These are phyloP conservation scores for Turritopsis rubra DNA, from an alignment of 30 jellyfish, hydroid and myxozoan species.

Conservation along the genomic window DNA sequence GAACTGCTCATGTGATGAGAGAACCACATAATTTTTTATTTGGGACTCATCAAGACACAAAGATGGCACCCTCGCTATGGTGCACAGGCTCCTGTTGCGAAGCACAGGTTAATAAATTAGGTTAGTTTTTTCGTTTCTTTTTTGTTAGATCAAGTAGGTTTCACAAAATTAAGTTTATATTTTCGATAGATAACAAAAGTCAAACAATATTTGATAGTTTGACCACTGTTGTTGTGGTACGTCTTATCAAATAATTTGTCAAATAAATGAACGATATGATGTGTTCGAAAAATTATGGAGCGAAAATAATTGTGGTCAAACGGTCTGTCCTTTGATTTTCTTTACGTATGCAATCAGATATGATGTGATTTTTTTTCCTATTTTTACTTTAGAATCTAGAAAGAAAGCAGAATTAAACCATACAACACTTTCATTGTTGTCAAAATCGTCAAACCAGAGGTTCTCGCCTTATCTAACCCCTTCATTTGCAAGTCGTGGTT, in stretches of 20 bases:
- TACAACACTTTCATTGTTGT: not conserved
- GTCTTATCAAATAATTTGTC: not conserved
- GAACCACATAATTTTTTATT: not conserved
- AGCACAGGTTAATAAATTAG: constrained; percentile 3
- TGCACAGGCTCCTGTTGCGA: constrained; percentile 16
- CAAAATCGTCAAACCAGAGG: not conserved
- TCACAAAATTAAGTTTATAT: too few species aligned
- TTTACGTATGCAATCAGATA: not conserved
- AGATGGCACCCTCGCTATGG: constrained; percentile 3
- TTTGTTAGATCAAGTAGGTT: too few species aligned
- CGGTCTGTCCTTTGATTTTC: not conserved
- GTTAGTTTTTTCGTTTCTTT: not conserved
- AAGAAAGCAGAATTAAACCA: not conserved
- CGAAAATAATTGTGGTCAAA: not conserved
- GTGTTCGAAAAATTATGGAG: not conserved
- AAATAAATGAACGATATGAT: not conserved
- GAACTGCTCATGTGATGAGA: not conserved
- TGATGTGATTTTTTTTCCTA: not conserved
- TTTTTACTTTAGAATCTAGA: not conserved
- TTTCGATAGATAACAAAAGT: too few species aligned
- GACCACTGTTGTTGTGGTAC: not conserved
- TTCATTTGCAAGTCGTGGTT: not conserved
- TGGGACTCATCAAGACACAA: not conserved
- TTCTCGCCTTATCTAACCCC: not conserved
- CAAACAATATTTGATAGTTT: not conserved